phyloP scores from a whole-genome alignment of 2,888 invertebrate genomes.

The Sinopyrophorus schimmeli region DNA sequence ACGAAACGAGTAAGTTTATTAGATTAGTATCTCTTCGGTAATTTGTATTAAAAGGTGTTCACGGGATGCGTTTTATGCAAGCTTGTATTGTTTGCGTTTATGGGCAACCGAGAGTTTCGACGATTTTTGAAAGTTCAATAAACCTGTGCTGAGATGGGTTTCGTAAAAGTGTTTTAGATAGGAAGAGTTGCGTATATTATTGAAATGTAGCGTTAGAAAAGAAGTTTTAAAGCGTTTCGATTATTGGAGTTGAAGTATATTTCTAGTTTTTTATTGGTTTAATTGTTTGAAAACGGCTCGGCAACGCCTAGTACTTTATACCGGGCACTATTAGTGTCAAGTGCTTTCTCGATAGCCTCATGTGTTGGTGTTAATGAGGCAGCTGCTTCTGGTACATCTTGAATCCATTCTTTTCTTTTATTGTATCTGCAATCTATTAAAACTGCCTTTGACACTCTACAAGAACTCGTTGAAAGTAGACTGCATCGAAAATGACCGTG shows the following conservation, averaged over 20 bases:
- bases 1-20: too few relatives aligned
- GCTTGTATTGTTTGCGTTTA: too few relatives aligned
- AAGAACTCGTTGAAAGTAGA: slow-evolving; percentile 27
- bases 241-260: slow-evolving; percentile 19
- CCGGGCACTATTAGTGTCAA: slow-evolving; percentile 30
- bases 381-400: slow-evolving; percentile 31
- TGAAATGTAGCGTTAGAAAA: too few relatives aligned
- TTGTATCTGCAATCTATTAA: slow-evolving; percentile 28
- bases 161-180: too few relatives aligned
- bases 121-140: too few relatives aligned
- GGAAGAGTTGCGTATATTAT: too few relatives aligned
- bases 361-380: slow-evolving; percentile 33
- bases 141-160: too few relatives aligned
- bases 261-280: slow-evolving; percentile 25
- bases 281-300: slow-evolving; percentile 29
- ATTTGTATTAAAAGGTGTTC: too few relatives aligned
- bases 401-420: slow-evolving; percentile 29
- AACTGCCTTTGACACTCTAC: slow-evolving; percentile 26
- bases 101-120: too few relatives aligned
- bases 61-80: too few relatives aligned
- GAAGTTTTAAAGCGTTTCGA: too few relatives aligned
- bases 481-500: slow-evolving; percentile 25
- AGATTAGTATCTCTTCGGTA: too few relatives aligned
- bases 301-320: slow-evolving; percentile 28
- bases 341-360: slow-evolving; percentile 29